phyloP scores from a whole-genome alignment of 2,888 invertebrate genomes.

The Aspidiotus destructor region DNA sequence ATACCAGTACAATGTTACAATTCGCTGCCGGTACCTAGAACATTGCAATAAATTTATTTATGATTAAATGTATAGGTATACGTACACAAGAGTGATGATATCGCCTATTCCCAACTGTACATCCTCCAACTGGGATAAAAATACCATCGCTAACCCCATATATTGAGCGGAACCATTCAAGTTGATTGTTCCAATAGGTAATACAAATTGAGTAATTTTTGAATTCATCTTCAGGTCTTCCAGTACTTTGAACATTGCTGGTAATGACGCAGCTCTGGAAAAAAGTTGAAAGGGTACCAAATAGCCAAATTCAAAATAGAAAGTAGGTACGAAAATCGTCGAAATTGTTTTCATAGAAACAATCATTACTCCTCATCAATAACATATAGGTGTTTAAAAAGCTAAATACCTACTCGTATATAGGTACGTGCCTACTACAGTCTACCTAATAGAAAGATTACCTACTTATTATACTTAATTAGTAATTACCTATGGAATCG shows the following conservation, averaged over 20 bases:
- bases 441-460: conserved; percentile 2
- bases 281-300: background rate
- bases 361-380: too few relatives aligned
- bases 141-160: conserved; percentile 75
- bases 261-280: conserved; percentile 73
- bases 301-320: background rate
- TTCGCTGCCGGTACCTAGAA: background rate
- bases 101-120: conserved; percentile 70
- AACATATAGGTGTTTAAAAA: too few relatives aligned
- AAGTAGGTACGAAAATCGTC: too few relatives aligned
- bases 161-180: conserved; percentile 88
- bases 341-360: too few relatives aligned
- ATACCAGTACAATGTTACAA: background rate
- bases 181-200: conserved; percentile 85
- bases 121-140: conserved; percentile 79
- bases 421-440: background rate
- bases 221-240: conserved; percentile 71
- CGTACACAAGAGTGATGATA: conserved; percentile 76
- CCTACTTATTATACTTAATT: too few relatives aligned
- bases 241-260: conserved; percentile 70
- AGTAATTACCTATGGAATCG: too few relatives aligned
- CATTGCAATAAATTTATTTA: too few relatives aligned
- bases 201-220: conserved; percentile 73
- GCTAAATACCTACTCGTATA: too few relatives aligned
- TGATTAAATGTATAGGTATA: conserved; percentile 21